Base-by-base conservation (phyloP, 2,113 vertebrate genomes). In the Halichoerus grypus region DNA sequence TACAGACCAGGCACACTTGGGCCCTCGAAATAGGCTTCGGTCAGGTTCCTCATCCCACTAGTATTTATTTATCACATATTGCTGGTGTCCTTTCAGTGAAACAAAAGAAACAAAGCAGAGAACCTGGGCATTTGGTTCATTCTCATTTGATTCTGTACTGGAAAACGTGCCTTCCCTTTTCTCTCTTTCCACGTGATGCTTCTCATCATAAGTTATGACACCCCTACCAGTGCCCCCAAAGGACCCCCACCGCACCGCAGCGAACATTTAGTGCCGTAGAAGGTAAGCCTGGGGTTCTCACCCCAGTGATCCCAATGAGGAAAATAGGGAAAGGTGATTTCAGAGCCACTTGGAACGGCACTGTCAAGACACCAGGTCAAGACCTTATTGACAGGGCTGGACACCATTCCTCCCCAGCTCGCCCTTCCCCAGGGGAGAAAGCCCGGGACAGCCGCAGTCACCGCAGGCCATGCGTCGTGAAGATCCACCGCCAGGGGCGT, bases 381-480 rank as follows among this genome's bases (percentile, higher is more conserved):
- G 55, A 8, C 28, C 18, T 14, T 9, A 9, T 1, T 8, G 51
- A n/a, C 24, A 42, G 33, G 1, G 15, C 19, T 55, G 16, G 86
- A 14, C 3, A 0, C 1, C 28, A 21, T 46, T 69, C 6, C 55
- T 85, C 26, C 14, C 26, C 51, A 88, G 2, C 1, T 83, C 26
- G 33, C 59, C 15, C 74, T 77, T 91, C 26, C 28, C 57, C 53
- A 57, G 10, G 26, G 61, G 39, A 49, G 39, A 72, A 59, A 74
- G 28, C 24, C 22, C 6, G 14, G 24, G 18, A 21, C 13, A 67
- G 36, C 11, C 39, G 71, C 3, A 39, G 21, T 33, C 61, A 24
- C 14, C 1, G 0, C 6, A 26, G 46, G 13, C 11, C 19, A 0
- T 7, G 15, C 7, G 15, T 7, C 80, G 18, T 63, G 3, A 72